Base-by-base conservation (phyloP, 2,888 invertebrate genomes). In the Buathra laborator region DNA sequence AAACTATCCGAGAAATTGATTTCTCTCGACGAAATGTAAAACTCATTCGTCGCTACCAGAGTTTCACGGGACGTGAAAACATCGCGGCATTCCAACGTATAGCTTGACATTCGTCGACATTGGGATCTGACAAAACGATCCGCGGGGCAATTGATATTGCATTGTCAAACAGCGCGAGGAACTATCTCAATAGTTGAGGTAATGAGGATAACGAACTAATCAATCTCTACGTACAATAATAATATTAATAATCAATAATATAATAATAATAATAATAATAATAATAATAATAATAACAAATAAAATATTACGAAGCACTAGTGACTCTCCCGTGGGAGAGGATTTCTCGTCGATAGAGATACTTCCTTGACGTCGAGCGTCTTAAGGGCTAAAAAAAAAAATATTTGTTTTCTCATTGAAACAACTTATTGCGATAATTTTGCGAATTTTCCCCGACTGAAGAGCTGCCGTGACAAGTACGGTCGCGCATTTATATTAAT, bases 401-500 rank as follows among this genome's bases (percentile, higher is more conserved):
- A 29, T 32, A 29, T 29, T 75, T 79, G 16, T 74, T 79, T 78
- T 79, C 83, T 86, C 82, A 71, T 84, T 79, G 67, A 85, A 72
- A 68, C 67, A 86, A 86, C 81, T 71, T 76, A 12, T 56, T 53
- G 78, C 59, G 62, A 80, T 51, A 29, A 59, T 43, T 56, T 68
- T 29, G 24, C 66, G 19, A 72, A 44, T 62, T 59, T 64, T 32
- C 44, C 9, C 32, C 59, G 79, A 70, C 81, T 59, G 83, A 87
- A 89, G 89, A 88, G 93, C 93, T 93, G 91, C 93, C 93, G 90
- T 89, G 92, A 93, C 93, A 92, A 93, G 91, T 91, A 88, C 76
- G 77, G 86, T 88, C 75, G 78, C 56, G 12, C 71, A 43, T 66
- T 64, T 70, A 43, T 48, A 68, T 48, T 46, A 14, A 19, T 71